Evolutionary conservation across 2,888 invertebrate species (phyloP).

Genomic region (Agrotis exclamationis): DNA sequence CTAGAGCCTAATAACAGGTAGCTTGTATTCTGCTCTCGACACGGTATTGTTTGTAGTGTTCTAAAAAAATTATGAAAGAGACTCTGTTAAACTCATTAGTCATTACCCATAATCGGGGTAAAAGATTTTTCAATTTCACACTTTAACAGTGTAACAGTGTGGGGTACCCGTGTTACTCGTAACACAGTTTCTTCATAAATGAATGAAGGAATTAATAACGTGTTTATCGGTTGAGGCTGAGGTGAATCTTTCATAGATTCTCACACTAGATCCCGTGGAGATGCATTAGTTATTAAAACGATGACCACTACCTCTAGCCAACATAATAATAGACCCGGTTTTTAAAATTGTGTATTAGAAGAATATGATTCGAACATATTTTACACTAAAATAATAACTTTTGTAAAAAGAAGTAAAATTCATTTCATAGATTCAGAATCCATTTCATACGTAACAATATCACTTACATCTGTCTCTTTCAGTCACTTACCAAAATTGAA

Average conservation of each 20-base stretch:
- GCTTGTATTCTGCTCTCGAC: no score
- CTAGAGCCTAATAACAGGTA: no score
- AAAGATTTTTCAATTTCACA: neutral
- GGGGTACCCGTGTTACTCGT: neutral
- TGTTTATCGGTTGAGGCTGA: slow-evolving; percentile 10
- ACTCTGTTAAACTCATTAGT: neutral
- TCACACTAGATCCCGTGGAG: slow-evolving; percentile 8
- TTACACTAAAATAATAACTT: no score
- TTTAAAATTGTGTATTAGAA: no score
- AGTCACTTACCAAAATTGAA: slow-evolving; percentile 30
- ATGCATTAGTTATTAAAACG: slow-evolving; percentile 13
- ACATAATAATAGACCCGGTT: no score
- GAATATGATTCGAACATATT: no score
- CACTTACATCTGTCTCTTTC: slow-evolving; percentile 40
- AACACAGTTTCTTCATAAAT: neutral
- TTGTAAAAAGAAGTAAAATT: slow-evolving; percentile 25
- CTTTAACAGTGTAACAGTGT: neutral
- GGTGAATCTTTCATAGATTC: slow-evolving; percentile 29
- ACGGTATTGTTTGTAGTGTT: no score
- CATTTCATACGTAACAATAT: slow-evolving; percentile 44
- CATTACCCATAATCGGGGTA: neutral
- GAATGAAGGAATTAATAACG: slow-evolving; percentile 2
- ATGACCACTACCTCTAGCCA: neutral
- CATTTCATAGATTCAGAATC: slow-evolving; percentile 42
- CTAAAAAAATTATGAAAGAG: no score